phyloP scores from a whole-genome alignment of 2,113 vertebrate genomes.

The Pimephales promelas region DNA sequence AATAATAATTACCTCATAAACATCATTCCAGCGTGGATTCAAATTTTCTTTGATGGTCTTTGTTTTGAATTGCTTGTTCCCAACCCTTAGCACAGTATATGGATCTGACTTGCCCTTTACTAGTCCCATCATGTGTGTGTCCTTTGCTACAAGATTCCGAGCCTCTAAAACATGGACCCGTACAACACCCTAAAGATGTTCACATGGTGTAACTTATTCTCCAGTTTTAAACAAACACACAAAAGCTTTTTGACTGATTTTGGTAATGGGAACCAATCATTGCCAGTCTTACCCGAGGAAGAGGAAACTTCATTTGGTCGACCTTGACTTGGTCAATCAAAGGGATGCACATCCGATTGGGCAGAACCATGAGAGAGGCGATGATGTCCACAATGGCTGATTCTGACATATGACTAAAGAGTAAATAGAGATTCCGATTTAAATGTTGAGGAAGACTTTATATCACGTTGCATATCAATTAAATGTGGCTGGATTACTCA shows the following conservation, averaged over 20 bases:
- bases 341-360: constrained; percentile 92
- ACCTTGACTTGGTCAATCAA: constrained; percentile 89
- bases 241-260: neutral
- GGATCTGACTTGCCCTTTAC: constrained; percentile 94
- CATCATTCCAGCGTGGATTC: constrained; percentile 88
- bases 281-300: constrained; percentile 82
- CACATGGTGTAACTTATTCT: neutral
- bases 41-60: constrained; percentile 86
- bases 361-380: constrained; percentile 87
- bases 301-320: constrained; percentile 87
- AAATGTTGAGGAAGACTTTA: neutral
- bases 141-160: constrained; percentile 85
- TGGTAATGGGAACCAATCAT: neutral
- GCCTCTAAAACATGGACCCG: constrained; percentile 87
- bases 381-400: constrained; percentile 86
- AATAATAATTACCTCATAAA: constrained; percentile 82
- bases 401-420: constrained; percentile 84
- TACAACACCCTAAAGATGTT: constrained; percentile 82
- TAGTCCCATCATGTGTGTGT: constrained; percentile 85
- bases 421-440: neutral
- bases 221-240: neutral
- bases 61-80: constrained; percentile 80
- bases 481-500: neutral
- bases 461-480: neutral
- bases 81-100: constrained; percentile 82